Conservation (phyloP, 2,797 vertebrate species). For the Hyperoplus immaculatus region DNA sequence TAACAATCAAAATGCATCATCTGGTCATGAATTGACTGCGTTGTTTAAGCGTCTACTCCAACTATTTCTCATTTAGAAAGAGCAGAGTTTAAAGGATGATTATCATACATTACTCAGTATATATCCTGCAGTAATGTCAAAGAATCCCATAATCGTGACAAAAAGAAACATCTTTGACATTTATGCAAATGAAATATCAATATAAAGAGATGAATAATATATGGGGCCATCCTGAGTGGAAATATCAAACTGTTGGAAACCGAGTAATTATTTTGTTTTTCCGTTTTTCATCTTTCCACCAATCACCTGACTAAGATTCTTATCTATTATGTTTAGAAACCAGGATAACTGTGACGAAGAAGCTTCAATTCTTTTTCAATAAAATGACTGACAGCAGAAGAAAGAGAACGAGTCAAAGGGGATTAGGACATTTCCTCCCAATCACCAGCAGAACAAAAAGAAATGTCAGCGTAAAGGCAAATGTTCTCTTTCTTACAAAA, state of each 20-base stretch:
- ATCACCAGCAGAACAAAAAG: conserved; percentile 57
- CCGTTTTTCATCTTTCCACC: neutral
- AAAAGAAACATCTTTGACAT: neutral
- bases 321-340: neutral
- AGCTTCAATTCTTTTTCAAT: conserved; percentile 6
- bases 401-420: conserved; percentile 33
- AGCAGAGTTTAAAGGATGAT: neutral
- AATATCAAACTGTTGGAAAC: neutral
- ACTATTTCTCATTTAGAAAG: neutral
- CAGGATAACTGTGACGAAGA: neutral
- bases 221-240: neutral
- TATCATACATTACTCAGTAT: neutral
- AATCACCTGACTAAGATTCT: neutral
- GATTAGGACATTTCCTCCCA: conserved; percentile 20
- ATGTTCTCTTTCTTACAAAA: conserved; percentile 39
- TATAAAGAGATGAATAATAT: neutral
- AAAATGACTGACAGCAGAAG: conserved; percentile 36
- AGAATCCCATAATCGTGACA: neutral
- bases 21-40: neutral
- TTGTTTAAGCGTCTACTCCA: neutral
- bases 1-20: conserved; percentile 1
- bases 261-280: neutral
- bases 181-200: neutral
- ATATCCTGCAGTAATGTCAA: neutral
- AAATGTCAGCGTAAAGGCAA: conserved; percentile 45